phyloP scores from a whole-genome alignment of 2,797 vertebrate genomes.

The Gymnothorax javanicus region DNA sequence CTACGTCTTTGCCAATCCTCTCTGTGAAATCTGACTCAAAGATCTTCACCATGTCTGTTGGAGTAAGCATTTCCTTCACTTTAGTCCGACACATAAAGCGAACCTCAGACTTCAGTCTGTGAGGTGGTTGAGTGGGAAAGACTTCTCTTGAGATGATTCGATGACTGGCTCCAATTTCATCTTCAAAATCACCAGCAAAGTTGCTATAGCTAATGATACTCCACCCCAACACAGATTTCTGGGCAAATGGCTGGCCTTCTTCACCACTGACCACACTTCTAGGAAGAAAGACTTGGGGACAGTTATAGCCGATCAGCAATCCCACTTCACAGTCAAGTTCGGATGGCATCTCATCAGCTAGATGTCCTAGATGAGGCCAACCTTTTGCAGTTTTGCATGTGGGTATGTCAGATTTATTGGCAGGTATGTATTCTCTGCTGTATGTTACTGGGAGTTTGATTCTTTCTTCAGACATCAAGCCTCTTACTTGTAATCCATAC shows the following conservation, averaged over 20 bases:
- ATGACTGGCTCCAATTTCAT: slow-evolving; percentile 39
- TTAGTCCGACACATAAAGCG: slow-evolving; percentile 14
- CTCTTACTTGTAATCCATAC: slow-evolving; percentile 34
- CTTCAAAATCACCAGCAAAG: slow-evolving; percentile 9
- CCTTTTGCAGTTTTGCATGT: slow-evolving; percentile 27
- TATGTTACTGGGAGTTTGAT: slow-evolving; percentile 29
- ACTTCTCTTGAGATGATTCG: slow-evolving; percentile 34
- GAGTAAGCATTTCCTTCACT: no score
- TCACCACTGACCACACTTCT: slow-evolving; percentile 17
- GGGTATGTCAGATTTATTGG: slow-evolving; percentile 40
- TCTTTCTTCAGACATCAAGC: slow-evolving; percentile 13
- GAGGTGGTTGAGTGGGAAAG: neutral
- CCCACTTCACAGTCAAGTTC: neutral
- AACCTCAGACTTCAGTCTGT: slow-evolving; percentile 40
- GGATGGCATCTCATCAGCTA: no score
- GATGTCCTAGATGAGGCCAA: neutral
- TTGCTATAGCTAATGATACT: slow-evolving; percentile 1
- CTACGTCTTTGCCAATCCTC: neutral
- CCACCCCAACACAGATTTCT: slow-evolving; percentile 27
- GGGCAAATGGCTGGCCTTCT: slow-evolving; percentile 6
- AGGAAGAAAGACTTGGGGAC: slow-evolving; percentile 9
- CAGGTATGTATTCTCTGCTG: slow-evolving; percentile 42
- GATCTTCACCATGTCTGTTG: no score
- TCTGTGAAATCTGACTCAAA: no score
- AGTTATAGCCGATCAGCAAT: neutral